Evolutionary conservation across 2,888 invertebrate species (phyloP).

Genomic region (Sipha maydis): DNA sequence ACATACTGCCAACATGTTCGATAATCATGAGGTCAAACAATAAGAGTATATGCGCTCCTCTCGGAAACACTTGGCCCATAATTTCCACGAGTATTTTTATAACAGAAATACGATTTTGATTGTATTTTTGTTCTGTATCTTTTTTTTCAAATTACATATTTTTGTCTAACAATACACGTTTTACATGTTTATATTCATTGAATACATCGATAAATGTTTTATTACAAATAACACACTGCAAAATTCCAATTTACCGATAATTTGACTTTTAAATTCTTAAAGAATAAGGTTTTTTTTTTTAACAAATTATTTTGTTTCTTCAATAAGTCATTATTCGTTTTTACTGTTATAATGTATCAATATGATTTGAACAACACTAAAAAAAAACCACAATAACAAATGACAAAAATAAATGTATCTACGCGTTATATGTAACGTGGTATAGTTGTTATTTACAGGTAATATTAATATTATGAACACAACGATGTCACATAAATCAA

Average conservation of each 20-base stretch:
- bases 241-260: conserved; percentile 11
- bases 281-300: not conserved
- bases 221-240: not conserved
- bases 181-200: not conserved
- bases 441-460: not conserved
- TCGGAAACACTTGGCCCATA: conserved; percentile 16
- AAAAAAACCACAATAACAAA: conserved; percentile 19
- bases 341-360: not conserved
- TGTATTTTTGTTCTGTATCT: not conserved
- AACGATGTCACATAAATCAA: not conserved
- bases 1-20: conserved; percentile 35
- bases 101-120: conserved; percentile 17
- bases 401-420: not conserved
- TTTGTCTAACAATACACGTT: not conserved
- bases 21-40: conserved; percentile 25
- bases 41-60: not conserved
- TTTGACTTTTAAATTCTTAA: not conserved
- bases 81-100: not conserved
- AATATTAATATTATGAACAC: not conserved
- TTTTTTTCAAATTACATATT: not conserved
- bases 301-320: not conserved
- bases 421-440: not conserved
- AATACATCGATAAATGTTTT: conserved; percentile 4
- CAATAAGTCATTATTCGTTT: not conserved
- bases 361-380: not conserved